Conservation (phyloP, 1,140 invertebrate species). For the Caerostris extrusa region DNA sequence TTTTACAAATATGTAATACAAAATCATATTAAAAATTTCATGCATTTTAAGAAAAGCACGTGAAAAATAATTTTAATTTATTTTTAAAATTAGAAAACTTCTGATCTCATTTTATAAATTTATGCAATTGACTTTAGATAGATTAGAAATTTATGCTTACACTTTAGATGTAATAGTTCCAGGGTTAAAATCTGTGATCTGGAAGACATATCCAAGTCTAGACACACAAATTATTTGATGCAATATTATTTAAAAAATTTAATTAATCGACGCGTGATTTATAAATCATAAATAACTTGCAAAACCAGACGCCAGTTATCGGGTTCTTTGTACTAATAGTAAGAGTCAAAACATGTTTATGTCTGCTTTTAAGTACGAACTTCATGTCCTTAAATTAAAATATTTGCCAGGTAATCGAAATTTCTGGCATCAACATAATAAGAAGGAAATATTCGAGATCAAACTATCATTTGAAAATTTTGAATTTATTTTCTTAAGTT, state of each 20-base stretch:
- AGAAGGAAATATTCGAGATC: too few relatives aligned
- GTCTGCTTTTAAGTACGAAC: not conserved
- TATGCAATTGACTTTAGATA: too few relatives aligned
- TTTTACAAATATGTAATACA: too few relatives aligned
- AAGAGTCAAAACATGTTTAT: conserved; percentile 34
- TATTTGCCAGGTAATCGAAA: too few relatives aligned
- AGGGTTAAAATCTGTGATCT: not conserved
- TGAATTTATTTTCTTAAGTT: too few relatives aligned
- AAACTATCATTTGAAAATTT: too few relatives aligned
- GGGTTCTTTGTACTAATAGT: not conserved
- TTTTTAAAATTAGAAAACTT: too few relatives aligned
- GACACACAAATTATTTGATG: not conserved
- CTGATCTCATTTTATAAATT: too few relatives aligned
- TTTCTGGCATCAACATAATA: too few relatives aligned
- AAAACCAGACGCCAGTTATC: not conserved
- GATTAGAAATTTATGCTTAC: not conserved
- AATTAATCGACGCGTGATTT: not conserved
- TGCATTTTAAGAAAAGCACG: too few relatives aligned
- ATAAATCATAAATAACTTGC: not conserved
- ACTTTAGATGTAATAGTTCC: not conserved
- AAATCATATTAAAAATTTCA: too few relatives aligned
- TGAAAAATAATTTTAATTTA: too few relatives aligned
- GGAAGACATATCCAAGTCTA: not conserved
- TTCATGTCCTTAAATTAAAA: not conserved
- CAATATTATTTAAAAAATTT: not conserved